Base-by-base conservation (phyloP, 2,888 invertebrate species). In the Acronicta alni region DNA sequence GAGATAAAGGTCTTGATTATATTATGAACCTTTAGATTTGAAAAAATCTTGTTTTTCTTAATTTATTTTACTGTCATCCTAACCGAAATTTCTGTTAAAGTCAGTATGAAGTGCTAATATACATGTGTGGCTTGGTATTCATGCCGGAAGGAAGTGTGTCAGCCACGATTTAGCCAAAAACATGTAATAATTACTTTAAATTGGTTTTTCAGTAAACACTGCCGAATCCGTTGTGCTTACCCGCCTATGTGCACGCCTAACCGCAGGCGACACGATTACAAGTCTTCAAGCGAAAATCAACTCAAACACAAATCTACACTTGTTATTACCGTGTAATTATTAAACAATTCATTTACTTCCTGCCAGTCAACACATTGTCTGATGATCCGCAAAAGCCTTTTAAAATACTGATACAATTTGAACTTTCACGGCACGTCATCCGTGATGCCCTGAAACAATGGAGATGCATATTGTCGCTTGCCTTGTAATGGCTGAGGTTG, bases 401-500 rank as follows among this genome's bases (percentile, higher is more conserved):
- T 0, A 9, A 35, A 0, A 12, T 17, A 17, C 10, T 2, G 8
- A 14, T 41, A n/a, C 5, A 0, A 8, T 18, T 30, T 5, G 35
- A n/a, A 35, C 14, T 18, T 20, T 30, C 37, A 12, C 41, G 42
- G 26, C n/a, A 54, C 17, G 42, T 30, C 14, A 43, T 5, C 18
- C n/a, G 17, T 46, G 17, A 15, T 41, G 35, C 17, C 57, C 20
- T 9, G 39, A 23, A 15, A 57, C 58, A 81, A 70, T 77, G 82
- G 57, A 59, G 35, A 70, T 69, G 42, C 14, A 32, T 35, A 57
- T 43, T 57, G 64, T 74, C 66, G 72, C 79, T 73, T 78, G 75
- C 73, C 75, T 65, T 67, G 82, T 69, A 84, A 80, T 82, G 78
- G 80, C 44, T 66, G 73, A 65, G 69, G 82, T 74, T 85, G 88